Base-by-base conservation (phyloP, 1,140 invertebrate genomes). In the Rhysida immarginata region DNA sequence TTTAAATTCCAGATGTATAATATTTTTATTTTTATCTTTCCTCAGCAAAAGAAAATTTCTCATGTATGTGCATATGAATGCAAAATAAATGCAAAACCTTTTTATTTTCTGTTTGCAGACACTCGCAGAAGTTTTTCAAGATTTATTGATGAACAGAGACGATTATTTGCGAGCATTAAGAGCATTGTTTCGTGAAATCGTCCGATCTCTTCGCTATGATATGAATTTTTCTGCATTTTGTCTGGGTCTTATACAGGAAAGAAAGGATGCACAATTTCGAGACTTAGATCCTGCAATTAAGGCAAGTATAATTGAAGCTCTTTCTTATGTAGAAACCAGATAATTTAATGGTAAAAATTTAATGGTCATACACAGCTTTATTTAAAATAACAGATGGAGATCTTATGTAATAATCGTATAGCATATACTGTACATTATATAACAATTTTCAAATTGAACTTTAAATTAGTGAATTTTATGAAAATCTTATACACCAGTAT, bases 101-200 rank as follows among this genome's bases (percentile, higher is more conserved):
- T 35, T 41, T 18, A 35, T 16, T 14, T 26, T 23, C 55, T 45
- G 44, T 58, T 26, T 26, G 48, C 35, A 60, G 35, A 77, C 83
- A 61, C 77, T 90, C 56, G 85, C 85, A 20, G 83, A 88, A 67
- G 86, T 89, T 54, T 83, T 84, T 59, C 76, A 89, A 70, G 92
- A 96, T 67, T 71, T 96, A 54, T 64, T 96, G 35, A 73, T 86
- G 56, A 88, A 89, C 58, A 79, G 85, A 20, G 93, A 97, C 61
- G 92, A 96, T 70, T 95, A 89, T 69, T 71, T 94, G 16, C 76
- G 88, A 5, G 83, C 89, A 14, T 68, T 96, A 46, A 75, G 92
- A 18, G 80, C 83, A 16, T 73, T 97, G 35, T 73, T 90, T 2
- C 74, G 93, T 48, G 93, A 97, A 74, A 85, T 92, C 48, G 83